phyloP scores from a whole-genome alignment of 2,797 vertebrate genomes.

The Danio kyathit region DNA sequence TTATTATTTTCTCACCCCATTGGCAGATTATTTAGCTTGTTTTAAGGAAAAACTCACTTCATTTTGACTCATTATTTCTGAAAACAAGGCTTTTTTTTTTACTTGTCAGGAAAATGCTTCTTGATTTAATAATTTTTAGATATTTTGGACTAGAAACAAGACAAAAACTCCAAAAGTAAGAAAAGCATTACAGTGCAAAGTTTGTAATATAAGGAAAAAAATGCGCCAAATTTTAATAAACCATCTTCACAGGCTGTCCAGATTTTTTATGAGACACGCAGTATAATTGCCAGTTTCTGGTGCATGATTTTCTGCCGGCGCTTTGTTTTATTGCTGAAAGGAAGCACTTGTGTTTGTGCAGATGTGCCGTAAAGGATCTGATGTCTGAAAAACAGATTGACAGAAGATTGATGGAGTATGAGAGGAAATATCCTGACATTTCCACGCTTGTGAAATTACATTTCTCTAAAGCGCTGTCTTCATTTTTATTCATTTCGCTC shows the following conservation, averaged over 20 bases:
- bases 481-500: background rate
- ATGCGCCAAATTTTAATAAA: slow-evolving; percentile 78
- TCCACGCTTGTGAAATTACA: slow-evolving; percentile 31
- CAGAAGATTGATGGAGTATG: background rate
- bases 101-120: no score
- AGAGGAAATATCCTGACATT: slow-evolving; percentile 12
- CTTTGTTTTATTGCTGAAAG: slow-evolving; percentile 11
- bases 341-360: slow-evolving; percentile 14
- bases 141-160: no score
- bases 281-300: background rate
- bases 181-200: slow-evolving; percentile 64
- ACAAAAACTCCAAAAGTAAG: no score
- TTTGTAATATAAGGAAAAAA: slow-evolving; percentile 77
- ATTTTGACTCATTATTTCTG: no score
- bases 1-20: no score
- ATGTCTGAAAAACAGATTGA: background rate
- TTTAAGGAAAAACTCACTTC: no score
- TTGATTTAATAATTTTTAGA: no score
- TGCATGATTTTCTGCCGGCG: background rate
- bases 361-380: background rate
- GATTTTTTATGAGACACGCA: background rate
- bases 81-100: no score
- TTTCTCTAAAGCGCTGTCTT: slow-evolving; percentile 22
- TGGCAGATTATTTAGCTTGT: no score
- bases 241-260: slow-evolving; percentile 73